Base-by-base conservation (phyloP, 2,113 vertebrate genomes). In the Excalfactoria chinensis region DNA sequence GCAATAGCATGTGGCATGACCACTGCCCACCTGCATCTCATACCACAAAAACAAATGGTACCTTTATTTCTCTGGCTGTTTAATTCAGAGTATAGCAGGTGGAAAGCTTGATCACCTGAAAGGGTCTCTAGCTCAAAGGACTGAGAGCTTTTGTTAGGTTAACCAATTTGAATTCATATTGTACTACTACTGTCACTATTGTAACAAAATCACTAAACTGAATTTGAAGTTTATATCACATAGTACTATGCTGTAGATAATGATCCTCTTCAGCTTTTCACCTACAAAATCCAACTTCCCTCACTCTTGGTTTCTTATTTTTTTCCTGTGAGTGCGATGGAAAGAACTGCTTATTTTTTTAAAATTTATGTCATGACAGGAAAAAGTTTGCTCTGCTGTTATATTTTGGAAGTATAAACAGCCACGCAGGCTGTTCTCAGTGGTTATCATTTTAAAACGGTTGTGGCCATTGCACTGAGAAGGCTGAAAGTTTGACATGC, bases 1-100 rank as follows among this genome's bases (percentile, higher is more conserved):
- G 16, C 6, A 83, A 48, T 25, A 70, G 21, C 22, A 53, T 1
- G 1, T 48, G 11, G 30, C 21, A 28, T 23, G 34, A 83, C 18
- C 0, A 2, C 35, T 72, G 58, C 44, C 37, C 23, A 64, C 43
- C 63, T 72, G 16, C 41, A 46, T 25, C 56, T 56, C 40, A 3
- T 4, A 35, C 2, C 21, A 20, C 14, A 35, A 15, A 55, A 66
- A 26, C 48, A 59, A 73, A 1, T 0, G 1, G 14, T 56, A 46
- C 30, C 37, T 69, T 44, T 46, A 35, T 60, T n/a, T 7, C 22
- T 83, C n/a, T 8, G 14, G 26, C 1, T 19, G 13, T 86, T 81
- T 68, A 48, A 63, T 53, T 58, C 55, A n/a, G 37, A 78, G 48
- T 43, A 71, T 49, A 35, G 17, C 22, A 77, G 76, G 40, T 35